Evolutionary conservation across 2,797 vertebrate species (phyloP), one percentile per base, ranked within the genome.

Genomic region (Eurystomus glaucurus): DNA sequence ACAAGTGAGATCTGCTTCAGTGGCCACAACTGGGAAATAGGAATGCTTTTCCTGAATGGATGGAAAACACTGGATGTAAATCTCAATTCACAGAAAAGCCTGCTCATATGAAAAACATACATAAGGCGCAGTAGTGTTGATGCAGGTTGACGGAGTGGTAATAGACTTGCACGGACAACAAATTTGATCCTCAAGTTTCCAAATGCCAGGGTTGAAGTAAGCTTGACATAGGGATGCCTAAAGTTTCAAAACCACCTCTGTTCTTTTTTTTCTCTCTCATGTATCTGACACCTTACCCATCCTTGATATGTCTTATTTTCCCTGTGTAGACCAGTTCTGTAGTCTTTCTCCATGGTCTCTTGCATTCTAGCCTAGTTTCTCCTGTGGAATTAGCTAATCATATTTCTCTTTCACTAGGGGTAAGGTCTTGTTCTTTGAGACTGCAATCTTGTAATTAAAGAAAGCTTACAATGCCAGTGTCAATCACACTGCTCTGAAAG

Each of bases 321-420:
- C 62, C 77, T 92, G 64, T 52, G 79, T 74, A 87, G 89, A 90
- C 75, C 45, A 85, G 39, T 94, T 97, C 88, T 92, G 50, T 70
- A 76, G 76, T 84, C 55, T 86, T 96, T 88, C 90, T 97, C 96
- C 93, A 92, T 37, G 85, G 41, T 91, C 33, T 85, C 87, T 43
- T 95, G 78, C 77, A 84, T 97, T 94, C 82, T 93, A 96, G 51
- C 48, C 80, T 78, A 88, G 65, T 64, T 96, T 95, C 71, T 86
- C 31, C 70, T 78, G 26, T 88, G 55, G 94, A 97, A 97, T 97
- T 97, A 97, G 95, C 90, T 95, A 97, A 97, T 97, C 88, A 93
- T 96, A 90, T 94, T 97, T 93, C 72, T 78, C 65, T 95, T 96
- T 90, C 93, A 60, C 74, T 96, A 81, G 45, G 79, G 68, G 86